A percentile compares a stretch with the other conserved stretches of the same genome.
Conservation (phyloP, 2,113 vertebrate species). For the Anoplopoma fimbria region DNA sequence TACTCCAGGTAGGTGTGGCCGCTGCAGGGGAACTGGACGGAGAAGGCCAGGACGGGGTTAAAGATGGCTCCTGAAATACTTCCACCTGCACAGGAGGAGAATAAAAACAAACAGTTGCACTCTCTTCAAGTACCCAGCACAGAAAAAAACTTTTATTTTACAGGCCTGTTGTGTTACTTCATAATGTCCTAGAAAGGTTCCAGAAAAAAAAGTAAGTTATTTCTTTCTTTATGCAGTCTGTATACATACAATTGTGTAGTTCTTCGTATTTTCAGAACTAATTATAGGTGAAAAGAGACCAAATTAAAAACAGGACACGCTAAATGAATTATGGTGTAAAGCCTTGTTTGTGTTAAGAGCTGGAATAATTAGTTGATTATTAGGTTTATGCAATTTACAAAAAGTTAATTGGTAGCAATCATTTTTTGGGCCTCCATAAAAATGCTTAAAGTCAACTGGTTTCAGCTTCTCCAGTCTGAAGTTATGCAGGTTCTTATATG, state of each 20-base stretch:
- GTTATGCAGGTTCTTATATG: neutral
- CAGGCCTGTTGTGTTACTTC: neutral
- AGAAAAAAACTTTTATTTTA: neutral
- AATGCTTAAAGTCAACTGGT: neutral
- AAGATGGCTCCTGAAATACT: slow-evolving; percentile 89
- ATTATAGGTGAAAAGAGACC: neutral
- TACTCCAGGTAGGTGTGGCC: slow-evolving; percentile 87
- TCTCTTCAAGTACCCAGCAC: neutral
- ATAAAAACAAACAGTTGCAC: neutral
- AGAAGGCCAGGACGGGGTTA: slow-evolving; percentile 92
- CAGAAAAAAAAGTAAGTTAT: too few relatives aligned
- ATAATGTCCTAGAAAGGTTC: neutral
- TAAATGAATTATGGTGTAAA: neutral
- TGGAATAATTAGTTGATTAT: neutral
- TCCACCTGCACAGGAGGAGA: slow-evolving; percentile 81
- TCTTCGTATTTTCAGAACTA: neutral
- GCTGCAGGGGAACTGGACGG: slow-evolving; percentile 88
- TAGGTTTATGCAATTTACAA: too few relatives aligned
- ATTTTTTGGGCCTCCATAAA: neutral
- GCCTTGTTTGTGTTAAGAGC: neutral
- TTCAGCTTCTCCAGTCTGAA: neutral
- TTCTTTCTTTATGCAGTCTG: too few relatives aligned
- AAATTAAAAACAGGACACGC: too few relatives aligned
- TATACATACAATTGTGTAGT: too few relatives aligned
- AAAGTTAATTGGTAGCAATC: neutral